phyloP scores from a whole-genome alignment of 2,113 vertebrate genomes.

The Terrapene triunguis region DNA sequence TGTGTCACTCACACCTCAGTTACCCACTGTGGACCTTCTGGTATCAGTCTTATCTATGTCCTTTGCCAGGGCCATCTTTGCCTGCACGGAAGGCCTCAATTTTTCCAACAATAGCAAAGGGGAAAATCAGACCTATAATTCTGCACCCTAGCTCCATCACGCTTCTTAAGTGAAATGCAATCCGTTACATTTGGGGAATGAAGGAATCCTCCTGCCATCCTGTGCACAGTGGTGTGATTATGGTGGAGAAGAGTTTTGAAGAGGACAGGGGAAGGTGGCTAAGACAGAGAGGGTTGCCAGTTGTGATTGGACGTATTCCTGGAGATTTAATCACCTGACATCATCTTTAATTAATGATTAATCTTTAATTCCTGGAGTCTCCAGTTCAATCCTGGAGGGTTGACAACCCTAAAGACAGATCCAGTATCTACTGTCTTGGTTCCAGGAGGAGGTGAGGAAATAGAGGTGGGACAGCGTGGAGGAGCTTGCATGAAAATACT shows the following conservation, averaged over 20 bases:
- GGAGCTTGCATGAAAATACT: neutral
- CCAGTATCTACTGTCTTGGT: neutral
- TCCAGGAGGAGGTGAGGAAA: neutral
- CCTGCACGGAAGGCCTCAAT: neutral
- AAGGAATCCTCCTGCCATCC: neutral
- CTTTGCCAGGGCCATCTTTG: neutral
- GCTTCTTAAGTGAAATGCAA: accelerated
- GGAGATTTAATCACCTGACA: too few relatives aligned
- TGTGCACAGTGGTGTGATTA: neutral
- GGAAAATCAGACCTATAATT: neutral
- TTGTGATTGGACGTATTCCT: too few relatives aligned
- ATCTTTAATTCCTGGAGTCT: too few relatives aligned
- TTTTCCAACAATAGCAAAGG: accelerated
- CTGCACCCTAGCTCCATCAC: too few relatives aligned
- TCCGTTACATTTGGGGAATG: neutral
- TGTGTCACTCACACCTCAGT: neutral
- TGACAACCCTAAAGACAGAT: neutral
- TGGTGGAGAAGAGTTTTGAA: neutral
- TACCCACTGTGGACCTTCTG: neutral
- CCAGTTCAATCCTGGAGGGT: too few relatives aligned
- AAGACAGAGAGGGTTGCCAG: neutral
- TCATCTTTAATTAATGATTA: too few relatives aligned
- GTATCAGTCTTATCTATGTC: neutral
- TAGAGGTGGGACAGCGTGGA: neutral
- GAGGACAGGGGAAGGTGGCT: neutral